Conservation (phyloP, 1,140 invertebrate genomes). For the Melitaea cinxia region DNA sequence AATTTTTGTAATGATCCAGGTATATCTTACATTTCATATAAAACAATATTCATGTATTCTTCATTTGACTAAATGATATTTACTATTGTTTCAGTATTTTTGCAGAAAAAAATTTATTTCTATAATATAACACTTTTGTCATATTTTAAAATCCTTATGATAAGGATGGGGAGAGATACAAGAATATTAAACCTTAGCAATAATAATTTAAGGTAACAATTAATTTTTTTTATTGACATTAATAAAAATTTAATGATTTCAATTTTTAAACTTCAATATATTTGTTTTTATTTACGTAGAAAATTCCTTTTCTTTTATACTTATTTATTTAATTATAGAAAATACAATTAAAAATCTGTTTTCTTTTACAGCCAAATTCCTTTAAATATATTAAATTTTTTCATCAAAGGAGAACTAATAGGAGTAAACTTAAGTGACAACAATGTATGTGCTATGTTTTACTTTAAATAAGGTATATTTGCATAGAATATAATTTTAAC, state of each 20-base stretch:
- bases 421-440: conserved; percentile 69
- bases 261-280: too few species aligned
- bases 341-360: too few species aligned
- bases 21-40: conserved; percentile 31
- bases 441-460: conserved; percentile 53
- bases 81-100: conserved; percentile 56
- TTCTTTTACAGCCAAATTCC: conserved; percentile 61
- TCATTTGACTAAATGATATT: neutral
- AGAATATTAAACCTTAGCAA: conserved; percentile 63
- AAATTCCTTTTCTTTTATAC: too few species aligned
- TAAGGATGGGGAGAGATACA: conserved; percentile 65
- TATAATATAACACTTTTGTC: conserved; percentile 58
- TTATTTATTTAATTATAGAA: too few species aligned
- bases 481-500: neutral
- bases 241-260: conserved; percentile 7
- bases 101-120: conserved; percentile 57
- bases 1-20: conserved; percentile 64
- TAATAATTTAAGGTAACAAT: conserved; percentile 63
- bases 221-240: neutral
- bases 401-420: conserved; percentile 65
- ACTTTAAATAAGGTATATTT: neutral
- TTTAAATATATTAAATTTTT: conserved; percentile 67
- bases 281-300: too few species aligned
- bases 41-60: conserved; percentile 8
- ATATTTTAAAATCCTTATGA: conserved; percentile 68